Percentiles rank a stretch among this genome's conserved stretches.
Conservation (phyloP, 2,888 invertebrate genomes). For the Scrobipalpa costella region DNA sequence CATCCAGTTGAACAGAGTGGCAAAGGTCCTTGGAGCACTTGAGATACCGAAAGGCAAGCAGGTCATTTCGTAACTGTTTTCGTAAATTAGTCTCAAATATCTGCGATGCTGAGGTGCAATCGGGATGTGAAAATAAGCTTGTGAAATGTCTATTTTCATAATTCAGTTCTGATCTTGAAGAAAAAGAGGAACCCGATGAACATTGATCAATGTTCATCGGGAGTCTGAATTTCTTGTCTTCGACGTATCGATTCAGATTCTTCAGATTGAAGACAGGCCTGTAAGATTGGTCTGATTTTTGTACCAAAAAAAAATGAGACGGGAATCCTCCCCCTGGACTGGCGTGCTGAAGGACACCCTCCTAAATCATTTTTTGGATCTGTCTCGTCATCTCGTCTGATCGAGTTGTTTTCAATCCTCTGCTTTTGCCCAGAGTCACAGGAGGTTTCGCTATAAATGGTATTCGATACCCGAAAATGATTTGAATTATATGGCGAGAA, state of each 20-base stretch:
- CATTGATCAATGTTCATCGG: slow-evolving; percentile 18
- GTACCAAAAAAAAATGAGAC: slow-evolving; percentile 25
- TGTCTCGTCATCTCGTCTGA: neutral
- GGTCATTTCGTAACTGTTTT: slow-evolving; percentile 30
- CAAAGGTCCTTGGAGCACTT: slow-evolving; percentile 33
- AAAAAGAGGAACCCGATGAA: slow-evolving; percentile 5
- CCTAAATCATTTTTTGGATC: neutral
- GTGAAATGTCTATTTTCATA: slow-evolving; percentile 17
- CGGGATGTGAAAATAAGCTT: too few relatives aligned
- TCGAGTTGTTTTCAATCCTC: neutral
- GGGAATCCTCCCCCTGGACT: neutral
- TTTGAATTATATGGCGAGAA: slow-evolving; percentile 1
- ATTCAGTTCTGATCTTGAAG: slow-evolving; percentile 14
- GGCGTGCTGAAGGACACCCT: neutral
- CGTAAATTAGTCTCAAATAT: slow-evolving; percentile 33
- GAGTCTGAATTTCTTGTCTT: slow-evolving; percentile 16
- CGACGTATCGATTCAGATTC: slow-evolving; percentile 23
- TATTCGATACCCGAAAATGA: neutral
- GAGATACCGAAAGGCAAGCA: slow-evolving; percentile 35
- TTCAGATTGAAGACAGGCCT: slow-evolving; percentile 29
- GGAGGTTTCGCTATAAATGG: slow-evolving; percentile 12
- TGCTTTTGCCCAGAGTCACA: neutral
- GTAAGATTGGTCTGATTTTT: slow-evolving; percentile 26
- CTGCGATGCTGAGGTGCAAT: too few relatives aligned
- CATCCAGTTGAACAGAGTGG: slow-evolving; percentile 34